Conservation (phyloP, 2,888 invertebrate genomes). For the Sinohyriopsis cumingii region DNA sequence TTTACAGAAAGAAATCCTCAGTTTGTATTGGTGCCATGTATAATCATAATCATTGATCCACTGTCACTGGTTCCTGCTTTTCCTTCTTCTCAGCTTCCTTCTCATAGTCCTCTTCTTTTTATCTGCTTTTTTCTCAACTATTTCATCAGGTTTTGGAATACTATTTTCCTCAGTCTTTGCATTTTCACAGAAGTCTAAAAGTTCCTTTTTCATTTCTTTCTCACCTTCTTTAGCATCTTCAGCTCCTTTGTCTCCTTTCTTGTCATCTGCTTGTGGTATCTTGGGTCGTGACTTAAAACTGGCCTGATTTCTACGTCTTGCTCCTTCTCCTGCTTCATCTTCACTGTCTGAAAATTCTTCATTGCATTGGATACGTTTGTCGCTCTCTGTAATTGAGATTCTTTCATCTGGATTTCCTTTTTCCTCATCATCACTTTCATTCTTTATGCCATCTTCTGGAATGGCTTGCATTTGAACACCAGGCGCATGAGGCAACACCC, state of each 20-base stretch:
- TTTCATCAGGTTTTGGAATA: too few species aligned
- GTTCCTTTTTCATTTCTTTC: too few species aligned
- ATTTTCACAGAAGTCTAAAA: neutral
- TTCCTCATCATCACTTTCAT: constrained; percentile 82
- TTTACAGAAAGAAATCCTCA: too few species aligned
- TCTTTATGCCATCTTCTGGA: constrained; percentile 70
- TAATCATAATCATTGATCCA: too few species aligned
- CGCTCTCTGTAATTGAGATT: constrained; percentile 73
- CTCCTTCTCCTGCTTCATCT: constrained; percentile 81
- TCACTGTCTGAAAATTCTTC: constrained; percentile 88
- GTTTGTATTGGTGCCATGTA: too few species aligned
- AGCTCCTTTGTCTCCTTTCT: constrained; percentile 47
- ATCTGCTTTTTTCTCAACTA: too few species aligned
- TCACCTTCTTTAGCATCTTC: constrained; percentile 36
- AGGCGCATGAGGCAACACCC: constrained; percentile 98
- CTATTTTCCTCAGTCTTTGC: too few species aligned
- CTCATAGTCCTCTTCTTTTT: too few species aligned
- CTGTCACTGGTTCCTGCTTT: too few species aligned
- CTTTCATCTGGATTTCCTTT: constrained; percentile 93
- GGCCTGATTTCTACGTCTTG: constrained; percentile 59
- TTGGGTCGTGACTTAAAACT: constrained; percentile 62
- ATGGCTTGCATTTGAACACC: constrained; percentile 87
- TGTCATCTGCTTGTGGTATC: constrained; percentile 55
- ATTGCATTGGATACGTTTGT: constrained; percentile 77
- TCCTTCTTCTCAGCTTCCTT: too few species aligned